These are phyloP conservation scores for Acanthiza pusilla DNA, from an alignment of 2,797 vertebrate genomes.

Conservation along the genomic window DNA sequence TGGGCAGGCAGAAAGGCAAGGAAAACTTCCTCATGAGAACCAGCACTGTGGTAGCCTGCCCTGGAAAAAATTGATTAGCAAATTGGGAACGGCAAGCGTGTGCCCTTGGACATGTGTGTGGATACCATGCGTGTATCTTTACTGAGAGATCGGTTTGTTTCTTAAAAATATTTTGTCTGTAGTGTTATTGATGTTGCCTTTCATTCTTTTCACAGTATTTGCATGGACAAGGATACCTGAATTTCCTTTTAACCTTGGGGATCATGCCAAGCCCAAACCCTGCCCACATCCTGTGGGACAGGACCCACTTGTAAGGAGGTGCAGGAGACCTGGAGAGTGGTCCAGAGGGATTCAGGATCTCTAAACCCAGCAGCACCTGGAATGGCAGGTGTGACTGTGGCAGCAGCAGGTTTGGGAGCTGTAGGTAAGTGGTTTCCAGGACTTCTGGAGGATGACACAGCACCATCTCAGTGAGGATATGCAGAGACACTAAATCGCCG, in stretches of 20 bases:
- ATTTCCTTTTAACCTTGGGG: too few relatives aligned
- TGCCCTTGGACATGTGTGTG: rapidly evolving
- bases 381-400: neutral
- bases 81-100: rapidly evolving
- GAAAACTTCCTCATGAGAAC: neutral
- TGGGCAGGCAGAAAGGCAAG: neutral
- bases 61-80: neutral
- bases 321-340: neutral
- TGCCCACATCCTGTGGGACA: rapidly evolving
- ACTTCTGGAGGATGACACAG: neutral
- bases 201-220: neutral
- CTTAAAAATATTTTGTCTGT: neutral
- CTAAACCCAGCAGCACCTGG: neutral
- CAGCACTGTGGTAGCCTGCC: neutral
- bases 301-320: neutral
- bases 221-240: neutral
- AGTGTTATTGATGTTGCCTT: neutral
- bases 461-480: neutral
- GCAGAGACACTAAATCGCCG: neutral
- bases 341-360: neutral
- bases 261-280: neutral
- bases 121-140: rapidly evolving
- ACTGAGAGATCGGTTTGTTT: too few relatives aligned
- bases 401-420: neutral
- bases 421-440: neutral